A percentile compares a stretch with the other conserved stretches of the same genome.
Evolutionary conservation across 2,888 invertebrate genomes (phyloP).

Genomic region (Brachypterus glaber): DNA sequence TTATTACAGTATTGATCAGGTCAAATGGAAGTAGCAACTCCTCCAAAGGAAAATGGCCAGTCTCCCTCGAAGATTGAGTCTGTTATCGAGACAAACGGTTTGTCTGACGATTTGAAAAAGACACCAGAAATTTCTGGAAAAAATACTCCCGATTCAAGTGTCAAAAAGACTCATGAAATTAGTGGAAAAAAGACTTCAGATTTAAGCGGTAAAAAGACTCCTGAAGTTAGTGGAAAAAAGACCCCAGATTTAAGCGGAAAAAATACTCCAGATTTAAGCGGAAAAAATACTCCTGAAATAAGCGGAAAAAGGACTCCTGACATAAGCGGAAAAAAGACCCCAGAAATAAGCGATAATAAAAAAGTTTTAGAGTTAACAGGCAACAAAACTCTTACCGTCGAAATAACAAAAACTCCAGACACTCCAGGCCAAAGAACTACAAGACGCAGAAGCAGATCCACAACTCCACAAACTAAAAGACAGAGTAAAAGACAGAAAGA

Average conservation of each 20-base stretch:
- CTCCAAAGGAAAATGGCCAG: slow-evolving; percentile 16
- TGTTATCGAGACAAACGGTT: no score
- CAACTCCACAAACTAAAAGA: slow-evolving; percentile 21
- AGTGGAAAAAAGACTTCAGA: no score
- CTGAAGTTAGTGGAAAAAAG: no score
- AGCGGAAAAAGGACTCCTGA: no score
- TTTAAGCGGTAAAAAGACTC: no score
- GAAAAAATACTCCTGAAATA: no score
- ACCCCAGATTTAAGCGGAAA: no score
- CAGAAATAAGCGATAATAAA: slow-evolving; percentile 7
- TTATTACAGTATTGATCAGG: no score
- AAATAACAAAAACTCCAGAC: slow-evolving; percentile 10
- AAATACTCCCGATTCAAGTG: no score
- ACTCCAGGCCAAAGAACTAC: slow-evolving; percentile 11
- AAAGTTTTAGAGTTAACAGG: slow-evolving; percentile 7
- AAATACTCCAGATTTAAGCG: no score
- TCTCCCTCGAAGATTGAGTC: slow-evolving; percentile 1
- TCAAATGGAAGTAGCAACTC: slow-evolving; percentile 18
- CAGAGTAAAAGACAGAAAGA: slow-evolving; percentile 13
- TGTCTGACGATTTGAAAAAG: neutral
- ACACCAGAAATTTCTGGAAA: neutral
- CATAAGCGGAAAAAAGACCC: no score
- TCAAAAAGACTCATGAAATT: no score
- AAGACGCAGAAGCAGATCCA: slow-evolving; percentile 20
- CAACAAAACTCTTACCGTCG: slow-evolving; percentile 7